Conservation (phyloP, 2,113 vertebrate genomes). For the Elanus axillaris region DNA sequence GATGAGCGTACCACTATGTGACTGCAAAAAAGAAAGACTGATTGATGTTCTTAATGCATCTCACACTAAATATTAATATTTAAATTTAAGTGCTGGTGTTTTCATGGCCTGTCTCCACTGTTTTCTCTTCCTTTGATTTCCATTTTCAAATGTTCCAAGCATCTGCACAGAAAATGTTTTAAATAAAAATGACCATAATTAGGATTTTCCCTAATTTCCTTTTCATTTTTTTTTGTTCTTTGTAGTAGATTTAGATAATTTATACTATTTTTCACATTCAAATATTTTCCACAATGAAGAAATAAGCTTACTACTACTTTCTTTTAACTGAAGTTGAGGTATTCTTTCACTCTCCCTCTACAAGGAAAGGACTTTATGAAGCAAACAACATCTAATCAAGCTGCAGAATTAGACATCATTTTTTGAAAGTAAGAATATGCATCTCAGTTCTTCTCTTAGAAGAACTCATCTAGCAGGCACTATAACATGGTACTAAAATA, state of each 20-base stretch:
- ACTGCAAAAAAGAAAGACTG: not conserved
- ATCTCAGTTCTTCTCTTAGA: not conserved
- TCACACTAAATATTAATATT: not conserved
- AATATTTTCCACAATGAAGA: not conserved
- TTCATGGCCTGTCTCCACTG: not conserved
- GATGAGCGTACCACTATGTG: not conserved
- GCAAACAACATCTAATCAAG: conserved; percentile 32
- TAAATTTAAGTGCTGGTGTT: not conserved
- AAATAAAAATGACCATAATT: not conserved
- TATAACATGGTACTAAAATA: not conserved
- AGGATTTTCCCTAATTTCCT: not conserved
- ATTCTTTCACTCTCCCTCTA: not conserved
- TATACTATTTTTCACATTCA: not conserved
- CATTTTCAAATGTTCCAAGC: not conserved
- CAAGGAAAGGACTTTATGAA: not conserved
- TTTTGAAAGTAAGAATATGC: not conserved
- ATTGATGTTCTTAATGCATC: not conserved
- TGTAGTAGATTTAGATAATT: not conserved
- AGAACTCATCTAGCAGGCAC: not conserved
- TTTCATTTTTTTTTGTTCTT: not conserved
- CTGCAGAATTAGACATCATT: not conserved
- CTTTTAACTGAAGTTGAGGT: not conserved
- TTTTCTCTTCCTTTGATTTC: not conserved
- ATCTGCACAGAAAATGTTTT: not conserved
- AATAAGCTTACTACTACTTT: not conserved